phyloP scores from a whole-genome alignment of 1,140 invertebrate species.

The Drosophila grimshawi region DNA sequence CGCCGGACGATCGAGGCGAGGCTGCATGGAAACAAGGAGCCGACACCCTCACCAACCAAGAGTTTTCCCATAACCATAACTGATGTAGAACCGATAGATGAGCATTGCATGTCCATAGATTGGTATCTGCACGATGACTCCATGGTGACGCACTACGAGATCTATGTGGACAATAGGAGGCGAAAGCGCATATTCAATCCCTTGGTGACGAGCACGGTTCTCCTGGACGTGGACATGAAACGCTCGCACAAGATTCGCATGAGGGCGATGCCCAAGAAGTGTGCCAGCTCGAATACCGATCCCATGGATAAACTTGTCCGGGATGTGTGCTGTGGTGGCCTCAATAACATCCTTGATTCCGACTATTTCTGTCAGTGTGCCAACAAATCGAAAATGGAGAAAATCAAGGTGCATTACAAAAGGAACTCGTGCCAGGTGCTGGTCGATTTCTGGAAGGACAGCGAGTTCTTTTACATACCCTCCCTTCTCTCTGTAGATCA shows the following conservation, averaged over 20 bases:
- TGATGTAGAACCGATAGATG: conserved; percentile 36
- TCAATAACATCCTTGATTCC: conserved; percentile 34
- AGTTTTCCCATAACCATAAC: conserved; percentile 54
- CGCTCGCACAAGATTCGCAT: conserved; percentile 43
- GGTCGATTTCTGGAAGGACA: conserved; percentile 63
- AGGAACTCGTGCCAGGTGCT: conserved; percentile 24
- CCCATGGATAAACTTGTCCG: conserved; percentile 42
- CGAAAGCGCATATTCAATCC: conserved; percentile 48
- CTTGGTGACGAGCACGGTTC: conserved; percentile 30
- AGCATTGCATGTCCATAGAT: conserved; percentile 34
- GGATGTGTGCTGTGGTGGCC: conserved; percentile 43
- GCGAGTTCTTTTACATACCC: conserved; percentile 63
- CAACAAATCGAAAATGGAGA: conserved; percentile 13
- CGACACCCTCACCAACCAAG: conserved; percentile 11
- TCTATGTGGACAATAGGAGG: conserved; percentile 43
- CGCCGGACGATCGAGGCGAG: conserved; percentile 24
- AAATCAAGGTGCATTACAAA: conserved; percentile 15
- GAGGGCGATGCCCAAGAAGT: conserved; percentile 38
- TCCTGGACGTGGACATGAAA: conserved; percentile 51
- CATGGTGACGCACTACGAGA: conserved; percentile 54
- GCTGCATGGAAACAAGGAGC: conserved; percentile 25
- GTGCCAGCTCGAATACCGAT: neutral
- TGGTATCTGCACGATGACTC: conserved; percentile 61
- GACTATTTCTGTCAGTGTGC: conserved; percentile 45
- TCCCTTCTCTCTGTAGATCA: neutral